phyloP scores from a whole-genome alignment of 2,797 vertebrate genomes.

The Avahi laniger region DNA sequence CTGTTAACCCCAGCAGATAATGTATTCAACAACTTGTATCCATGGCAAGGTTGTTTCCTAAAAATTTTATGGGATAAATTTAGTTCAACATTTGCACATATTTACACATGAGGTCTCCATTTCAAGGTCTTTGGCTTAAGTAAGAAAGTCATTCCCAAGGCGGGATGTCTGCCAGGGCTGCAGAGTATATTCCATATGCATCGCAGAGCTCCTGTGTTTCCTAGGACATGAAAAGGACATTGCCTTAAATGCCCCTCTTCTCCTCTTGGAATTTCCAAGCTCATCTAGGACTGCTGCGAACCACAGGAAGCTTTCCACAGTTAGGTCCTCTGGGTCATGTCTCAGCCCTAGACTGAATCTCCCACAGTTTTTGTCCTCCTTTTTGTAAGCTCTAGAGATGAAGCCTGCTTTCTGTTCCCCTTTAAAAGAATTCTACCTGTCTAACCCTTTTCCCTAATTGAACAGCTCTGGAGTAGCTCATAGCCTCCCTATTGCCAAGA shows the following conservation, averaged over 20 bases:
- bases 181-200: slow-evolving; percentile 23
- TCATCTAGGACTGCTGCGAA: background rate
- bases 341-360: background rate
- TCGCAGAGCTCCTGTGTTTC: background rate
- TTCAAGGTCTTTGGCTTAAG: slow-evolving; percentile 81
- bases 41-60: slow-evolving; percentile 82
- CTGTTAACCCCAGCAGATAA: slow-evolving; percentile 85
- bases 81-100: slow-evolving; percentile 84
- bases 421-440: slow-evolving; percentile 18
- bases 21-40: slow-evolving; percentile 81
- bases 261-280: slow-evolving; percentile 60
- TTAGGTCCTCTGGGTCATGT: slow-evolving; percentile 35
- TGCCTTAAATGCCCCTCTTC: slow-evolving; percentile 8
- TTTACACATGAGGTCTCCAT: slow-evolving; percentile 79
- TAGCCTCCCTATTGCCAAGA: background rate
- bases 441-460: background rate
- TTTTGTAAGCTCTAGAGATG: slow-evolving; percentile 49
- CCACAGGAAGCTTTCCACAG: background rate
- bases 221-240: slow-evolving; percentile 60
- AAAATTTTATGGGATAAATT: slow-evolving; percentile 84
- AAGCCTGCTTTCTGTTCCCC: slow-evolving; percentile 47
- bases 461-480: background rate
- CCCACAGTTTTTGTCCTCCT: slow-evolving; percentile 37
- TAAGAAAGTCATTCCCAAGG: slow-evolving; percentile 73
- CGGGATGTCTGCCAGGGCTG: slow-evolving; percentile 60